phyloP scores from a whole-genome alignment of 2,888 invertebrate genomes.

The Ennomos fuscantarius region DNA sequence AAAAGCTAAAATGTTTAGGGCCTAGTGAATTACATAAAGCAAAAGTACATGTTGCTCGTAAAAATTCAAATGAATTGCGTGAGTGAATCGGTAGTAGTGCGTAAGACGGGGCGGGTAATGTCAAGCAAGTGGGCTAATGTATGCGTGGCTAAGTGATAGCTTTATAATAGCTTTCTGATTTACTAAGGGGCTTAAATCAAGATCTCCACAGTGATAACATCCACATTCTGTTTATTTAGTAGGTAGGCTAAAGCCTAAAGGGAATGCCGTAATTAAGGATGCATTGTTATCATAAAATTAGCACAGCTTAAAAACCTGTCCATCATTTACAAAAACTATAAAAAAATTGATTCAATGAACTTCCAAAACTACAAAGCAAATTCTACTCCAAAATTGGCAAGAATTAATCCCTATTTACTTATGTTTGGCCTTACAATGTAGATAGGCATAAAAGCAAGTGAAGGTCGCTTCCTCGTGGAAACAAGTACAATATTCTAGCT shows the following conservation, averaged over 20 bases:
- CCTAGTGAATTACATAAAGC: slow-evolving; percentile 52
- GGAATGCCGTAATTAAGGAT: too few relatives aligned
- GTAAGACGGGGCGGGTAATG: slow-evolving; percentile 47
- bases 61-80: slow-evolving; percentile 63
- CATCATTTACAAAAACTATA: too few relatives aligned
- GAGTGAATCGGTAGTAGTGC: slow-evolving; percentile 41
- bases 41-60: slow-evolving; percentile 50
- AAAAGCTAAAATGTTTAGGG: slow-evolving; percentile 40
- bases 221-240: slow-evolving; percentile 6
- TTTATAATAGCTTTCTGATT: slow-evolving; percentile 31
- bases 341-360: too few relatives aligned
- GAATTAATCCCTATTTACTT: background rate
- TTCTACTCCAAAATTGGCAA: background rate
- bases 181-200: slow-evolving; percentile 21
- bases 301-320: too few relatives aligned
- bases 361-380: background rate
- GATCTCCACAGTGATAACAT: slow-evolving; percentile 13
- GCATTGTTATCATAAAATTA: too few relatives aligned
- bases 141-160: slow-evolving; percentile 48
- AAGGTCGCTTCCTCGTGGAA: slow-evolving; percentile 26
- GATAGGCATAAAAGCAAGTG: slow-evolving; percentile 24
- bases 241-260: background rate
- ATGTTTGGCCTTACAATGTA: slow-evolving; percentile 15
- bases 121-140: slow-evolving; percentile 46
- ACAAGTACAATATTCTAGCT: slow-evolving; percentile 26